Base-by-base conservation (phyloP, 2,113 vertebrate genomes). In the Merops nubicus region DNA sequence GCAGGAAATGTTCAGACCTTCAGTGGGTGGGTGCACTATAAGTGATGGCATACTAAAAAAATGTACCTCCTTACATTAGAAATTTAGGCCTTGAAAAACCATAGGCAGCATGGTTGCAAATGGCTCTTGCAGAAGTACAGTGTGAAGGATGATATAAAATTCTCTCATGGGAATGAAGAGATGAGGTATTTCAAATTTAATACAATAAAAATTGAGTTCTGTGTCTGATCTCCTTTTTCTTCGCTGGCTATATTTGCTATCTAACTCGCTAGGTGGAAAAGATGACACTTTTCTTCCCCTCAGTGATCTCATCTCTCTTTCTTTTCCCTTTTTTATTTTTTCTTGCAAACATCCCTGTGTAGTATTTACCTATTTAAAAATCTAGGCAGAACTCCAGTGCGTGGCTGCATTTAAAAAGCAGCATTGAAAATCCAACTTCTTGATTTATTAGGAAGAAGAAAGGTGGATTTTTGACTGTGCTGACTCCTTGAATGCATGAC, bases 81-180 rank as follows among this genome's bases (percentile, higher is more conserved):
- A 88, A 68, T 70, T n/a, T 63, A 50, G 63, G 79, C 72, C 88
- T 88, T 91, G 83, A 86, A 84, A 93, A 93, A 29, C 54, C 75
- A 70, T 59, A 70, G 85, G 33, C 79, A 92, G 28, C 12, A 9
- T n/a, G 64, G 76, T 22, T 86, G 38, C 34, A 84, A 89, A 95
- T 95, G 64, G 47, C 54, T 89, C 83, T 93, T 89, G 94, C 91
- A 96, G 91, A 92, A 91, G 72, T 33, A 57, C 28, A 8, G 11
- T 45, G 59, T 70, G 95, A 86, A 86, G 78, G 75, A 73, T 67
- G n/a, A 10, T 47, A 47, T 59, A 38, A 80, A 74, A 34, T 59
- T 59, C 29, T 91, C 72, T 86, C 45, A 1, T 15, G 68, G 54
- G 91, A 84, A 70, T 33, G 42, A 57, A 56, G 76, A 67, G 33